Base-by-base conservation (phyloP, 2,888 invertebrate species). In the Thecophora atra region DNA sequence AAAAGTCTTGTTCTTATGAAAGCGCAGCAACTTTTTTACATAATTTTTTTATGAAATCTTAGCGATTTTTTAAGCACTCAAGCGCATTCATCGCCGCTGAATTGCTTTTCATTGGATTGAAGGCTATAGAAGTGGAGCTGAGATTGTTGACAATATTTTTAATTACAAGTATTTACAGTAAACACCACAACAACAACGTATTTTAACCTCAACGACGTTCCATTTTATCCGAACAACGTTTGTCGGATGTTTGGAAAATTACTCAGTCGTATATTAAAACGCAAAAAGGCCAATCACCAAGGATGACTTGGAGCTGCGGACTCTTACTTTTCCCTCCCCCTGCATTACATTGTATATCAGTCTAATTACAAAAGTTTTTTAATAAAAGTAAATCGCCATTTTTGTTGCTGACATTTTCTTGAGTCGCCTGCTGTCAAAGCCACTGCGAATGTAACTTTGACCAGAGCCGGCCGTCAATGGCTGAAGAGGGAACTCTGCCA, bases 301-400 rank as follows among this genome's bases (percentile, higher is more conserved):
- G 54, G 7, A n/a, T 21, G 24, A 64, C 64, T 19, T 37, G 30
- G 62, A 21, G 19, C 42, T n/a, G 47, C n/a, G n/a, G 17, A 6
- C 21, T n/a, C 21, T 54, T 21, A 37, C 11, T 7, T 54, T 1
- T 5, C 54, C 21, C 15, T n/a, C 54, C 1, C 21, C 54, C 21
- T 51, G 3, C 15, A 17, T 13, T 15, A 30, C 54, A 37, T 68
- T 77, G 70, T 74, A 73, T 74, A 74, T 74, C 76, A 73, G 76
- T 82, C 79, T 83, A 84, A 84, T 84, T 83, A 80, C 80, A 84
- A 84, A 83, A 84, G 79, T 84, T 83, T 83, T 84, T 82, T 83
- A 82, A 83, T 83, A 82, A 81, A 62, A 70, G 63, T 70, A 70
- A 62, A 69, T 69, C 69, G 62, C 69, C 52, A n/a, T 54, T 68